Base-by-base conservation (phyloP, 2,113 vertebrate species). In the Pholis gunnellus region DNA sequence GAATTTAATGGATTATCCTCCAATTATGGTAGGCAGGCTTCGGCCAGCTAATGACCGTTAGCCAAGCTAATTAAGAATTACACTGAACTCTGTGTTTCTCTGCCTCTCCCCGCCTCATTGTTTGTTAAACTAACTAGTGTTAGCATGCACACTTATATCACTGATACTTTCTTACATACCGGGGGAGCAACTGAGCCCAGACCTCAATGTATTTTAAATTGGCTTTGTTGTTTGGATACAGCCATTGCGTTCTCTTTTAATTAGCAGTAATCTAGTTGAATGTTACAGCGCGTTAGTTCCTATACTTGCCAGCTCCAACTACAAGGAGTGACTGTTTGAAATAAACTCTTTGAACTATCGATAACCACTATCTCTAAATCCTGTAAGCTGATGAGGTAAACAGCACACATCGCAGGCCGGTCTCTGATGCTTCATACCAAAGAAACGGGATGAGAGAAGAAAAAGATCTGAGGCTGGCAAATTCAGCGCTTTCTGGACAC, bases 31-130 rank as follows among this genome's bases (percentile, higher is more conserved):
- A 36, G 60, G 57, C 64, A 9, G 29, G 13, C n/a, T 11, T 27
- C n/a, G 68, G 56, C 76, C 50, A 72, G 1, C 48, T 88, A 90
- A 92, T 89, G 64, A 86, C 83, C 64, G 67, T 71, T 72, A 83
- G 72, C 61, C 75, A 61, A 87, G 65, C 78, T 76, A 80, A 89
- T 90, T 74, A 77, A 75, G 70, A 75, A 72, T 56, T 48, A 73
- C 63, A 48, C 22, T 52, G 68, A 44, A 14, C 31, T 75, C 36
- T 38, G 14, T 61, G 52, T 70, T 25, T 69, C 40, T 81, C 56
- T 56, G 18, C 29, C 17, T 64, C 29, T 18, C 38, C 15, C 56
- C 56, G 22, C 40, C 48, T 73, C 15, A 5, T 29, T 25, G 0
- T 20, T 61, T 64, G 15, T n/a, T 57, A 29, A 46, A 22, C 50